Base-by-base conservation (phyloP, 1,140 invertebrate species). In the Hestina assimilis region DNA sequence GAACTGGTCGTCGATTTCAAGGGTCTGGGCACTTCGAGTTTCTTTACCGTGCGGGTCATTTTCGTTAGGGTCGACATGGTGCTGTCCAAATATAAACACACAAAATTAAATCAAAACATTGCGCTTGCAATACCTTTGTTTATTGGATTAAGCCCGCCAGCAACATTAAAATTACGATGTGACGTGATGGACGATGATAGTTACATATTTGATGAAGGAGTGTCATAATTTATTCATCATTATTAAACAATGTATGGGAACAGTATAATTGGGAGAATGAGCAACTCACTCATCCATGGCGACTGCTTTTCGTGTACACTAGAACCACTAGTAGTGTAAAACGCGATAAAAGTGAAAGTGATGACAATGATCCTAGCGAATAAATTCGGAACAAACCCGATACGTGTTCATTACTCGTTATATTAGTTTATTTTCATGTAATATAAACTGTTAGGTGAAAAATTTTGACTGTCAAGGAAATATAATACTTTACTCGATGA, bases 21-120 rank as follows among this genome's bases (percentile, higher is more conserved):
- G 66, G 93, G 92, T 81, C 93, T 90, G 59, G 93, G 93, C 70
- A 93, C 91, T 84, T 94, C 93, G 64, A 93, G 88, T 89, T 93
- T 94, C 86, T 93, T 93, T 29, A 93, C 90, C 73, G 83, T 89
- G 72, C 89, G 86, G 78, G 89, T 89, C 89, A 89, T 89, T 89
- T 89, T 89, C 82, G 85, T 88, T 78, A 86, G 73, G 73, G 84
- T 86, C 79, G 85, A 88, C 85, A 88, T 88, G 75, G 80, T 88
- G 81, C 80, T 86, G 66, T 40, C 45, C 55, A 70, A 38, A 38
- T 38, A 38, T 38, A 38, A 72, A 68, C 46, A 73, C 69, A 69
- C 62, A n/a, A 54, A 40, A 50, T 54, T 24, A 43, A 46, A 59
- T 29, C 46, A 57, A 53, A 59, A 59, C 50, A 52, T 45, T 52